These are phyloP conservation scores for Drosophila willistoni DNA, from an alignment of 1,140 invertebrate genomes.

Conservation along the genomic window DNA sequence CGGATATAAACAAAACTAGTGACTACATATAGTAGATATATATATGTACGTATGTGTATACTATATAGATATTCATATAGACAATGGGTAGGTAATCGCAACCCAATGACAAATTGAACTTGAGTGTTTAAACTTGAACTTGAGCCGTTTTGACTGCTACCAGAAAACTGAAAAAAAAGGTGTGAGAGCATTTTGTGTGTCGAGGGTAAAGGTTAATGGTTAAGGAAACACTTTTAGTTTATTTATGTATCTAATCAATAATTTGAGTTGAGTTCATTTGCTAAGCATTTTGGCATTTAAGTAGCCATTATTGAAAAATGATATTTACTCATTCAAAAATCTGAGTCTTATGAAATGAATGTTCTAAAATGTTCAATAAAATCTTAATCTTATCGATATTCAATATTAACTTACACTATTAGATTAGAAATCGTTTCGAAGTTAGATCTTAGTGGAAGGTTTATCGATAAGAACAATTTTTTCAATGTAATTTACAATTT, in stretches of 20 bases:
- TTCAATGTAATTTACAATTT: background rate
- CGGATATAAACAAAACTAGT: background rate
- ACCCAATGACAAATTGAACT: constrained; percentile 29
- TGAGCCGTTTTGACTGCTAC: constrained; percentile 17
- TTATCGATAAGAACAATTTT: background rate
- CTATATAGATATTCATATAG: too few species aligned
- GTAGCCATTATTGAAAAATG: too few species aligned
- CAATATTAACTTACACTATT: background rate
- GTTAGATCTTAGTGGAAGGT: background rate
- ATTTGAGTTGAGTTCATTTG: background rate
- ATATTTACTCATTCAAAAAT: too few species aligned
- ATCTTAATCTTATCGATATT: constrained; percentile 5
- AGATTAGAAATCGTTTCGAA: background rate
- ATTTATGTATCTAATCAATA: background rate
- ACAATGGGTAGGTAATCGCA: background rate
- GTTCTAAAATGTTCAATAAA: too few species aligned
- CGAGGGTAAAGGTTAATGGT: background rate
- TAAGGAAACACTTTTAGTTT: background rate
- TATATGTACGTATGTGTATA: background rate
- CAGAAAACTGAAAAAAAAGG: background rate
- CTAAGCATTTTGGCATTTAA: too few species aligned
- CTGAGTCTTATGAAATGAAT: too few species aligned
- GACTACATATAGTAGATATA: background rate
- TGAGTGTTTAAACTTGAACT: constrained; percentile 36
- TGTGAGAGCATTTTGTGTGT: background rate